Base-by-base conservation (phyloP, 2,888 invertebrate species). In the Entomobrya proxima region DNA sequence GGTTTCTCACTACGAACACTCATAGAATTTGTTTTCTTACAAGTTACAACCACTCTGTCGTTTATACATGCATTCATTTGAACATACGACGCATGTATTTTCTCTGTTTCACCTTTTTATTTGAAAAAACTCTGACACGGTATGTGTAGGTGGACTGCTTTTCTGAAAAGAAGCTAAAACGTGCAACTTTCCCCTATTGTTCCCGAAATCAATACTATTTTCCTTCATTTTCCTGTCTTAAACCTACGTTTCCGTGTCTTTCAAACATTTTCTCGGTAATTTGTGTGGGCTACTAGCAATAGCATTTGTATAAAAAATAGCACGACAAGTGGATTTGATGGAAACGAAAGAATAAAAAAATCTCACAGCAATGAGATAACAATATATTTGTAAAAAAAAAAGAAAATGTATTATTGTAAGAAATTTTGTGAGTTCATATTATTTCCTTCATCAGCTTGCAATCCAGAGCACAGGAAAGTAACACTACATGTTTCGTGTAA, bases 221-320 rank as follows among this genome's bases (percentile, higher is more conserved):
- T 74, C 32, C 13, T 50, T 74, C n/a, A 1, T 50, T 74, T 74
- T 74, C 50, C 74, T 50, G 50, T 74, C 50, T 13, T 35, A 74
- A 74, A 74, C 74, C 13, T 4, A 6, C 52, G n/a, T 74, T 74
- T 74, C 52, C 74, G 67, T 69, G 67, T 44, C 40, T 40, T 69
- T 44, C 15, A 37, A 15, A 44, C 67, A 69, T 69, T 64, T 64
- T 13, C 32, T 11, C 44, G 67, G 15, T 7, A 13, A 32, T 13
- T 61, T 30, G 30, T 9, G 30, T 61, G 13, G 61, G 55, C 27
- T n/a, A 27, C n/a, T 2, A 52, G 21, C 21, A 35, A n/a, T n/a
- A 32, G 35, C n/a, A 13, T 47, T 13, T 13, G 15, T 47, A 15
- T 47, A 3, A 37, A 64, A 58, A 37, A 0, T 35, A 35, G 18